These are phyloP conservation scores for Leucopsar rothschildi DNA, from an alignment of 2,113 vertebrate species.

Conservation along the genomic window DNA sequence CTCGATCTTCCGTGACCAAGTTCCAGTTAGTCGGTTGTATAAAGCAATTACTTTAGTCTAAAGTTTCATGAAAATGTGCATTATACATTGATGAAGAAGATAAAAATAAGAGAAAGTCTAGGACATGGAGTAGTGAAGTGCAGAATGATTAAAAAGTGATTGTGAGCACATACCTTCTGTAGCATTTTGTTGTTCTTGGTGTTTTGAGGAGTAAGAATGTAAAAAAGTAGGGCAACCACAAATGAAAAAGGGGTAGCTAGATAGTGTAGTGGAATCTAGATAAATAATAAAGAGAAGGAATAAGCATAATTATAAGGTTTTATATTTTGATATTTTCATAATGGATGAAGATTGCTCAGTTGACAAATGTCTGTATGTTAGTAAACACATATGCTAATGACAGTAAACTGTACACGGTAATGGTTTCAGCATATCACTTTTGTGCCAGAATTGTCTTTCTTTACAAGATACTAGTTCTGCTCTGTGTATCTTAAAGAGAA, in stretches of 20 bases:
- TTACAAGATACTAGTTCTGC: conserved; percentile 5
- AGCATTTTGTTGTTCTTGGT: neutral
- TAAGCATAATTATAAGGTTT: neutral
- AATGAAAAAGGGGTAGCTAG: neutral
- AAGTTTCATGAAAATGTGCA: neutral
- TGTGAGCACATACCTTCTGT: neutral
- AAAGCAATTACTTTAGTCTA: neutral
- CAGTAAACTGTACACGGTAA: neutral
- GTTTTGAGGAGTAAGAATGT: neutral
- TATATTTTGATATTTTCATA: neutral
- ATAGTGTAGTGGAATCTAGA: neutral
- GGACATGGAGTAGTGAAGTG: neutral
- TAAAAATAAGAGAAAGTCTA: neutral
- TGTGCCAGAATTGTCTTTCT: neutral
- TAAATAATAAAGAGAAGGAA: neutral
- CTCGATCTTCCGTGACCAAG: neutral
- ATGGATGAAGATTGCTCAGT: neutral
- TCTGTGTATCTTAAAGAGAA: neutral
- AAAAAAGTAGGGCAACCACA: neutral
- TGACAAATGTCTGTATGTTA: neutral
- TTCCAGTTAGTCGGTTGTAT: neutral
- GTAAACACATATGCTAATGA: neutral
- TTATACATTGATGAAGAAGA: neutral
- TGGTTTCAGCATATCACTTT: neutral
- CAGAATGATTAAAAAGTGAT: neutral